Conservation (phyloP, 2,888 invertebrate species). For the Sinohyriopsis cumingii region DNA sequence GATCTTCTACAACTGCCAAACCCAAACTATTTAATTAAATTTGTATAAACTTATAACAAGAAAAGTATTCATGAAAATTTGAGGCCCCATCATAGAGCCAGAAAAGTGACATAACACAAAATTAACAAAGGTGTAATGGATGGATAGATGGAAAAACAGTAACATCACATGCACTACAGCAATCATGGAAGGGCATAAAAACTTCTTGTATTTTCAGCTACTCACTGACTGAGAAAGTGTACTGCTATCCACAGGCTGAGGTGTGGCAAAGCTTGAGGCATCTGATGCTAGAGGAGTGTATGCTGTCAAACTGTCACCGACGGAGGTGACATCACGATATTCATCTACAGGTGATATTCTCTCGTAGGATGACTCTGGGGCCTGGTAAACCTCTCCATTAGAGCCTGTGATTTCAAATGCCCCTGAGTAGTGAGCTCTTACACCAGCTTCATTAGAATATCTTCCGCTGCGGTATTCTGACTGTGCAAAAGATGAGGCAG, state of each 20-base stretch:
- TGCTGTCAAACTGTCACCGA: too few species aligned
- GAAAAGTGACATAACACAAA: too few species aligned
- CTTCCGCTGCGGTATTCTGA: slow-evolving; percentile 7
- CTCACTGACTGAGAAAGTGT: slow-evolving; percentile 43
- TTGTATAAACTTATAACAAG: too few species aligned
- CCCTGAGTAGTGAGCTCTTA: slow-evolving; percentile 5
- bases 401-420: slow-evolving; percentile 16
- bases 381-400: slow-evolving; percentile 35
- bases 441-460: too few species aligned
- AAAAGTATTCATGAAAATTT: too few species aligned
- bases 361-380: slow-evolving; percentile 55
- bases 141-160: too few species aligned
- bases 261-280: slow-evolving; percentile 31
- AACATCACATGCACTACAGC: too few species aligned
- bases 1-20: too few species aligned
- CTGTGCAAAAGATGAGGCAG: slow-evolving; percentile 15
- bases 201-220: not conserved
- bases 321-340: slow-evolving; percentile 23
- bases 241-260: slow-evolving; percentile 52
- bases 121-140: too few species aligned
- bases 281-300: too few species aligned
- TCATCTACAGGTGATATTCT: slow-evolving; percentile 44
- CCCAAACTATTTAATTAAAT: too few species aligned
- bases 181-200: not conserved
- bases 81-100: too few species aligned